These are phyloP conservation scores for Clepsis dumicolana DNA, from an alignment of 2,888 invertebrate species.

Conservation along the genomic window DNA sequence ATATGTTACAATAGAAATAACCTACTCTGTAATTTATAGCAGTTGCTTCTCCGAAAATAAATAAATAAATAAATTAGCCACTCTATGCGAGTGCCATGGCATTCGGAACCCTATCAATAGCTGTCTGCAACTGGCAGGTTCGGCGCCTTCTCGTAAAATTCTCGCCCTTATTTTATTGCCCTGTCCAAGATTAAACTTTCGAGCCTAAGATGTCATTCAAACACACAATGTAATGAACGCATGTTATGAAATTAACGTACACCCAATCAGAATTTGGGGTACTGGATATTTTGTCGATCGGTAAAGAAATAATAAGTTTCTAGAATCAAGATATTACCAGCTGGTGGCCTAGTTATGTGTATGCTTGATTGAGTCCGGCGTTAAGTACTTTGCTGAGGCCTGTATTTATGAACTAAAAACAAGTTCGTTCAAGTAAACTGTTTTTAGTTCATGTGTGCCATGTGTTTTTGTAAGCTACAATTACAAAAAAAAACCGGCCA, in stretches of 20 bases:
- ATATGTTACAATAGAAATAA: too few species aligned
- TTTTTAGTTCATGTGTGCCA: too few species aligned
- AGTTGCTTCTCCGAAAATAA: too few species aligned
- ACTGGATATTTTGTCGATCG: background rate
- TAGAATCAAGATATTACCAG: too few species aligned
- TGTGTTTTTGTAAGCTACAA: too few species aligned
- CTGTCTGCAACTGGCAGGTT: slow-evolving; percentile 83
- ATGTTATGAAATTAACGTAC: slow-evolving; percentile 23
- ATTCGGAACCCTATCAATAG: slow-evolving; percentile 80
- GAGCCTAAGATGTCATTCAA: slow-evolving; percentile 67
- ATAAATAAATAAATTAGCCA: slow-evolving; percentile 49
- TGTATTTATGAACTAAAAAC: too few species aligned
- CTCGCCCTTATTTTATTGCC: slow-evolving; percentile 83
- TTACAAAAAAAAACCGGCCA: too few species aligned
- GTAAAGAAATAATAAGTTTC: background rate
- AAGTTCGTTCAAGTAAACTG: too few species aligned
- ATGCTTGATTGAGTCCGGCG: too few species aligned
- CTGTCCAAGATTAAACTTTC: slow-evolving; percentile 82
- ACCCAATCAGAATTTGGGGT: background rate
- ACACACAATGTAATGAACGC: slow-evolving; percentile 59
- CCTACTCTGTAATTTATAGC: too few species aligned
- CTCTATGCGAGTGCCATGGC: slow-evolving; percentile 59
- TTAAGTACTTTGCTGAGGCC: too few species aligned
- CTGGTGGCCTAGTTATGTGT: too few species aligned
- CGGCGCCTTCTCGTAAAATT: slow-evolving; percentile 80